Evolutionary conservation across 1,140 invertebrate species (phyloP).

Genomic region (Zeugodacus cucurbitae): DNA sequence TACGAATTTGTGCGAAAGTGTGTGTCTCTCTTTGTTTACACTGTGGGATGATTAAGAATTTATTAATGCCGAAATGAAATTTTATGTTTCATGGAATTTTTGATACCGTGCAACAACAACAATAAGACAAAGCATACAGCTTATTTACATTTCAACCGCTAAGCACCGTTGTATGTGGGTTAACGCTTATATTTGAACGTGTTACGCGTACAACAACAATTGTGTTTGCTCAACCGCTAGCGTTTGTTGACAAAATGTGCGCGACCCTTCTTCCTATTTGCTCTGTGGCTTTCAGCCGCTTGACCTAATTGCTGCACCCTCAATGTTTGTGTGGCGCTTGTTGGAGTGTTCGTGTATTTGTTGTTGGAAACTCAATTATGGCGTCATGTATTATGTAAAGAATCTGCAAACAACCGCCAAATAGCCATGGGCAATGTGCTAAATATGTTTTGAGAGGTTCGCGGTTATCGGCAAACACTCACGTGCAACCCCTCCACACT

Average conservation of each 20-base stretch:
- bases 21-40: neutral
- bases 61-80: conserved; percentile 15
- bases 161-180: neutral
- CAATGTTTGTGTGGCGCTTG: neutral
- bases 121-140: neutral
- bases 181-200: neutral
- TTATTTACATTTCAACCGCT: neutral
- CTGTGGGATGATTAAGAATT: neutral
- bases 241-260: neutral
- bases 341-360: neutral
- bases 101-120: neutral
- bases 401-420: neutral
- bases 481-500: neutral
- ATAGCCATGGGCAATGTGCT: neutral
- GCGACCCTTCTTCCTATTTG: neutral
- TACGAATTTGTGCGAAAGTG: neutral
- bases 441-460: neutral
- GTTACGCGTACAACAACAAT: neutral
- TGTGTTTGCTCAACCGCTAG: neutral
- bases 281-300: neutral
- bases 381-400: neutral
- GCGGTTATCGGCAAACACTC: neutral
- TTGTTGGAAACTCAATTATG: neutral
- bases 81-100: conserved; percentile 4
- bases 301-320: neutral